Percentiles rank a stretch among this genome's conserved stretches.
Evolutionary conservation across 30 jellyfish, hydroid and myxozoan species (phyloP).

Genomic region (Morbakka virulenta): DNA sequence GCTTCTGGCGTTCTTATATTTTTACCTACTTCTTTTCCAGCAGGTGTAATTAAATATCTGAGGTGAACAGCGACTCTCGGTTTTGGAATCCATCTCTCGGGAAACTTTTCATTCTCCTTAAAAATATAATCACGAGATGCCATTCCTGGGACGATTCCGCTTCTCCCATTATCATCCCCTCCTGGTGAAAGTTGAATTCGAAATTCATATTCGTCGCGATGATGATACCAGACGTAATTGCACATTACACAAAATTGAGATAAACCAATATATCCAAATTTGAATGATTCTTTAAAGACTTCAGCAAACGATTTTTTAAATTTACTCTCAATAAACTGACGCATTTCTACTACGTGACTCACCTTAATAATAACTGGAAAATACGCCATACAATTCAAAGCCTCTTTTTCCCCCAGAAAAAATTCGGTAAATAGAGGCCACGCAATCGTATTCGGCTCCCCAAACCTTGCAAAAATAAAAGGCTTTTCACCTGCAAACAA

Average conservation of each 20-base stretch:
- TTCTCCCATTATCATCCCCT: conserved; percentile 1
- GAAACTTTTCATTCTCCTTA: conserved; percentile 13
- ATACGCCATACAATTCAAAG: conserved; percentile 57
- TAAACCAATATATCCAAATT: conserved; percentile 32
- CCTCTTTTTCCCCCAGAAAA: too few relatives aligned
- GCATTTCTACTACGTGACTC: conserved; percentile 43
- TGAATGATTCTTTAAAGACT: conserved; percentile 48
- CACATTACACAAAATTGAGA: conserved; percentile 65
- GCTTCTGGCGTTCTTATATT: too few relatives aligned
- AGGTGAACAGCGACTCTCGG: conserved; percentile 51
- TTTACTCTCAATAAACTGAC: conserved; percentile 13
- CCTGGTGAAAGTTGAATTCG: conserved; percentile 55
- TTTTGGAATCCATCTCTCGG: conserved; percentile 10
- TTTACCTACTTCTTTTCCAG: too few relatives aligned
- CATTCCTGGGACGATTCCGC: conserved; percentile 34
- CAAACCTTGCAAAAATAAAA: conserved; percentile 35
- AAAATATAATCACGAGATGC: conserved; percentile 17
- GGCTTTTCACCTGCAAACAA: conserved; percentile 50
- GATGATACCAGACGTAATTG: conserved; percentile 57
- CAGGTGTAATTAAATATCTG: conserved; percentile 21
- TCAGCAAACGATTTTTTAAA: conserved; percentile 34
- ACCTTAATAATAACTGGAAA: conserved; percentile 61
- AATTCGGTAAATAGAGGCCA: too few relatives aligned
- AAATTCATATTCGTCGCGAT: conserved; percentile 60
- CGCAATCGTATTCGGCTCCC: conserved; percentile 21